Percentiles rank a stretch among this genome's conserved stretches.
phyloP scores from a whole-genome alignment of 2,888 invertebrate genomes.

The Apodemia duryi region DNA sequence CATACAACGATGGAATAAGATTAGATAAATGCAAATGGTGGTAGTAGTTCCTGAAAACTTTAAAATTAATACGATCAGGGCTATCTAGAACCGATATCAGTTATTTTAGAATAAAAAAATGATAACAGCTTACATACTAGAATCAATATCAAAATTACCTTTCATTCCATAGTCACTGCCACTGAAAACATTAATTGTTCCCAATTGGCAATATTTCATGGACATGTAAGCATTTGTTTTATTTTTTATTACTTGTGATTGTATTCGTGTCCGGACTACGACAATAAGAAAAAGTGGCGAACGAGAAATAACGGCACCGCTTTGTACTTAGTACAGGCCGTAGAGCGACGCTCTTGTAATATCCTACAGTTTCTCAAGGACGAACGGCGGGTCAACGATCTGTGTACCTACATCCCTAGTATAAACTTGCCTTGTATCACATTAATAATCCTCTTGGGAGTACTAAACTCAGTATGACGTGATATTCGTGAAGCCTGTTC shows the following conservation, averaged over 20 bases:
- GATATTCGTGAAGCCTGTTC: no score
- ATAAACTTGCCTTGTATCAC: background rate
- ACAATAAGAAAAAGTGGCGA: conserved; percentile 22
- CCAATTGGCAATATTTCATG: background rate
- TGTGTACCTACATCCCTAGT: conserved; percentile 11
- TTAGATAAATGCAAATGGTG: background rate
- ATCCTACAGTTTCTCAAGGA: conserved; percentile 33
- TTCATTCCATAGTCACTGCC: background rate
- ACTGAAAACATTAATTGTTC: background rate
- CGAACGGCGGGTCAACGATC: conserved; percentile 29
- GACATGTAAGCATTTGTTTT: conserved; percentile 8
- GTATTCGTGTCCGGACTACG: conserved; percentile 16
- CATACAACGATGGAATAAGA: no score
- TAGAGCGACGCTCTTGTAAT: conserved; percentile 23
- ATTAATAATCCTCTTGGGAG: no score
- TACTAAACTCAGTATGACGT: no score
- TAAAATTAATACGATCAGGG: no score
- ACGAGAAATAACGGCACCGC: conserved; percentile 20
- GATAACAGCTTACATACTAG: background rate
- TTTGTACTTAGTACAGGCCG: conserved; percentile 20
- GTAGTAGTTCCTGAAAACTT: background rate
- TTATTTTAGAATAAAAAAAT: background rate
- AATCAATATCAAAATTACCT: background rate
- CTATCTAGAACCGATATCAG: no score
- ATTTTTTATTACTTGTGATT: conserved; percentile 1